phyloP scores from a whole-genome alignment of 2,797 vertebrate species.

The Eospalax fontanierii region DNA sequence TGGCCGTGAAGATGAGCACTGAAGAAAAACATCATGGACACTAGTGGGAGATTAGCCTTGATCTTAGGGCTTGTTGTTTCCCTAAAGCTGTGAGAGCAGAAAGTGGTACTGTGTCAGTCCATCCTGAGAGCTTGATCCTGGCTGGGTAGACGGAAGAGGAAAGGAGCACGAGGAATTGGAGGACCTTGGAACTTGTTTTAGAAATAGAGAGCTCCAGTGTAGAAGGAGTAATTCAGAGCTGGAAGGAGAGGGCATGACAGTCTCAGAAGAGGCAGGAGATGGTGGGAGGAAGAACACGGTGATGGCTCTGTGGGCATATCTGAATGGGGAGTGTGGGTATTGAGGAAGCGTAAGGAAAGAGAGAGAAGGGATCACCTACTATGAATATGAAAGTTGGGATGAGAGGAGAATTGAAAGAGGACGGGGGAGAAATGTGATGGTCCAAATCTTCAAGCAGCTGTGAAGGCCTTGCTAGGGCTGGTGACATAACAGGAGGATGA shows the following conservation, averaged over 20 bases:
- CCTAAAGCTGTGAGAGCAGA: background rate
- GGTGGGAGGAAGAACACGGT: background rate
- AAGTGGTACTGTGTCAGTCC: background rate
- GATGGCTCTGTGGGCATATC: background rate
- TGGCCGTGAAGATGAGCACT: background rate
- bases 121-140: background rate
- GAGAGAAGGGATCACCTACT: background rate
- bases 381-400: background rate
- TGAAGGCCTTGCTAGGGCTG: background rate
- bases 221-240: background rate
- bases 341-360: background rate
- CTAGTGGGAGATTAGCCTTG: background rate
- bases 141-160: background rate
- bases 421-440: background rate
- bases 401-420: background rate
- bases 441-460: background rate
- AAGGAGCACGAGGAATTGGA: background rate
- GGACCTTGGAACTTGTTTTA: background rate
- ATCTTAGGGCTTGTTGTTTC: background rate
- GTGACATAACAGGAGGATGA: rapidly evolving
- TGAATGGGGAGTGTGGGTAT: background rate
- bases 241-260: background rate
- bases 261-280: background rate
- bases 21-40: background rate
- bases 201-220: background rate